Base-by-base conservation (phyloP, 2,797 vertebrate genomes). In the Chrosomus eos region DNA sequence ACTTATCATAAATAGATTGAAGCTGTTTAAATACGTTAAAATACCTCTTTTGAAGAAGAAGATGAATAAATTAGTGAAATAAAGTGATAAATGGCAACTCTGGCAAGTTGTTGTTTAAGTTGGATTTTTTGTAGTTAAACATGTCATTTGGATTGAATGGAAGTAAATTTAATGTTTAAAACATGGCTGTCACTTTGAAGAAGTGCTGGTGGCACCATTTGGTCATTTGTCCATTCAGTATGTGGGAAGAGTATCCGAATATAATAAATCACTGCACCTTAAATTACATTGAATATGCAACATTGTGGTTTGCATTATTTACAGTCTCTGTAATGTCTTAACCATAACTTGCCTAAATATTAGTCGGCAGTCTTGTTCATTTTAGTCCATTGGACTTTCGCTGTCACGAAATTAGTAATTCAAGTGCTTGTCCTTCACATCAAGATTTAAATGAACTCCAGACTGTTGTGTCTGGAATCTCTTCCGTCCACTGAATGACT, bases 81-180 rank as follows among this genome's bases (percentile, higher is more conserved):
- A 33, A 66, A 62, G 6, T 64, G n/a, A 64, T 45, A 45, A 45
- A 79, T 31, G 58, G 53, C 31, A 31, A 64, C 40, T 79, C 58
- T 23, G 55, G 16, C 58, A 21, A 66, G 60, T 23, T 64, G 75
- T 28, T 79, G 60, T 79, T 79, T 66, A 79, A 45, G 40, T 79
- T 78, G 76, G 58, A 64, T 64, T 78, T 78, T 31, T 13, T 64
- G 58, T 45, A 62, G 38, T 78, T 45, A 64, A 78, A 78, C 76
- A 78, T 60, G 53, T 45, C 36, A 84, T 77, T 16, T 78, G 31
- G 13, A 38, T 45, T 66, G 40, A 79, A 66, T 79, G 40, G 3
- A 48, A 66, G 9, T 31, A 33, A 79, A 31, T 45, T 0, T 45
- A 14, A 60, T 79, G 26, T 79, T 79, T 79, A 66, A 66, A 79